These are phyloP conservation scores for Poliocrania exsul DNA, from an alignment of 2,797 vertebrate genomes.

Conservation along the genomic window DNA sequence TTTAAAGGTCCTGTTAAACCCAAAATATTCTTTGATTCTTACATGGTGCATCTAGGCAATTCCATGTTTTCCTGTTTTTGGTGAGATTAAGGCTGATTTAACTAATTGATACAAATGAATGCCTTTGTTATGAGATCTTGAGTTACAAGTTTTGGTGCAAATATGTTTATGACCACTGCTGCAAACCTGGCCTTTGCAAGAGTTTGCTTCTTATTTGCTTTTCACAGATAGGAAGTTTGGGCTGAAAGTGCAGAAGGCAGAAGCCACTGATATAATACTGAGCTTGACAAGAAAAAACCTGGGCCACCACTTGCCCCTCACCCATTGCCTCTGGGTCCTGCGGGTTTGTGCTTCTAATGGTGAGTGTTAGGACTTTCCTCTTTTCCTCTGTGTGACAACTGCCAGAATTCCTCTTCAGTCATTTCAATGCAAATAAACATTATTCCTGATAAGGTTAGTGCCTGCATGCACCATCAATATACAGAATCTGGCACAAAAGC, in stretches of 20 bases:
- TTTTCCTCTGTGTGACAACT: neutral
- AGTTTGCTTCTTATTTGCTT: neutral
- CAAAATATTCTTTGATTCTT: neutral
- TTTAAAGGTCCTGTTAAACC: neutral
- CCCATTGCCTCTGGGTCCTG: conserved; percentile 87
- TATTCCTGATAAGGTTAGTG: neutral
- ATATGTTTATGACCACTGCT: neutral
- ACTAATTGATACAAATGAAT: neutral
- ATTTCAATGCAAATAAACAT: neutral
- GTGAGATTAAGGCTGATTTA: neutral
- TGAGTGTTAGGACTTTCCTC: conserved; percentile 56
- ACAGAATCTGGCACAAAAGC: neutral
- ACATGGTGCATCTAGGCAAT: neutral
- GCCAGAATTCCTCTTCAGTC: neutral
- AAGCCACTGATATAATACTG: conserved; percentile 83
- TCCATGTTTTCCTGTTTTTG: neutral
- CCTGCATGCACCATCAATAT: neutral
- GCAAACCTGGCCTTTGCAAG: neutral
- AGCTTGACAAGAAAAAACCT: conserved; percentile 82
- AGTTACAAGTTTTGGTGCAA: neutral
- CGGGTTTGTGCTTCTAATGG: conserved; percentile 84
- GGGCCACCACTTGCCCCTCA: conserved; percentile 73
- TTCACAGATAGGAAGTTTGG: conserved; percentile 86
- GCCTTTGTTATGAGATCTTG: neutral
- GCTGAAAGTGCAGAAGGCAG: conserved; percentile 85